Evolutionary conservation across 2,113 vertebrate genomes (phyloP).

Genomic region (Calidris pugnax): DNA sequence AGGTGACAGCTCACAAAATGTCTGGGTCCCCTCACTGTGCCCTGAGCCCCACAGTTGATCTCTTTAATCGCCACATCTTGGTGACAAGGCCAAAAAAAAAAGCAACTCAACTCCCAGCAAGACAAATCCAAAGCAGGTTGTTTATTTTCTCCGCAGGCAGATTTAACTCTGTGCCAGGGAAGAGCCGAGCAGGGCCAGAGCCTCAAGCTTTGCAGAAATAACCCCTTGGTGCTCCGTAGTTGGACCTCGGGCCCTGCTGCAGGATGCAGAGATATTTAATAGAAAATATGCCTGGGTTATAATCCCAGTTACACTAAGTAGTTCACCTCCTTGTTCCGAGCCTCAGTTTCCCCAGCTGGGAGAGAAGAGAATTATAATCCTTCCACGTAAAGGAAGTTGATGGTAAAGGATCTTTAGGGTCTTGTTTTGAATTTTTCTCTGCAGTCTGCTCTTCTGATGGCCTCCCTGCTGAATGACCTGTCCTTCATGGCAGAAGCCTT

Average conservation of each 20-base stretch:
- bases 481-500: fast-evolving
- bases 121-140: slow-evolving; percentile 8
- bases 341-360: neutral
- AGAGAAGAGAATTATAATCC: neutral
- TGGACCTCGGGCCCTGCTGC: neutral
- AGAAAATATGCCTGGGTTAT: neutral
- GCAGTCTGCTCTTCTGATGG: neutral
- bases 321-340: neutral
- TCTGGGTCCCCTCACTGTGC: neutral
- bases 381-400: fast-evolving
- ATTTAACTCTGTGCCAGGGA: neutral
- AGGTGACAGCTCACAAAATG: slow-evolving; percentile 34
- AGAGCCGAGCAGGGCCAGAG: neutral
- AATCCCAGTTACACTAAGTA: neutral
- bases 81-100: neutral
- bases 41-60: neutral
- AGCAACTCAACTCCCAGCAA: slow-evolving; percentile 7
- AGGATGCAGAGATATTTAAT: neutral
- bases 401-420: neutral
- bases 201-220: neutral
- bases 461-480: neutral
- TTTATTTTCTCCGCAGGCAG: neutral
- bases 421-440: neutral
- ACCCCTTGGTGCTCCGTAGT: neutral
- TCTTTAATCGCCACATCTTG: neutral